A percentile compares a stretch with the other conserved stretches of the same genome.
phyloP scores from a whole-genome alignment of 2,113 vertebrate species.

The Cromileptes altivelis region DNA sequence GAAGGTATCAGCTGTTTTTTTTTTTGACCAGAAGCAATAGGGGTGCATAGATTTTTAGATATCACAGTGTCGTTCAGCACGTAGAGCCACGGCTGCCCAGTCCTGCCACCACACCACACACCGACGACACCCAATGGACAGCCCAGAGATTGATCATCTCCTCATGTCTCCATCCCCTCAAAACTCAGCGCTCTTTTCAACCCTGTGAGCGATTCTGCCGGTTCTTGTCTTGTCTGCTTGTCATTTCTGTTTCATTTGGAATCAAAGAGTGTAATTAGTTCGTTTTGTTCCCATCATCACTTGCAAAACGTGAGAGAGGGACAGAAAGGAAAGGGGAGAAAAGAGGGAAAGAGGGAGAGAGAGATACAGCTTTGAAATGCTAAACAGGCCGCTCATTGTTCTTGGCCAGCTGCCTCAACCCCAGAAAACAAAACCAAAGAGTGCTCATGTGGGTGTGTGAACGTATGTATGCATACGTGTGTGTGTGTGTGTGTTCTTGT shows the following conservation, averaged over 20 bases:
- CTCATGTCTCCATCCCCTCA: neutral
- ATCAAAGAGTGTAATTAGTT: slow-evolving; percentile 66
- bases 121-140: slow-evolving; percentile 1
- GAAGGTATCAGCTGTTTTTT: slow-evolving; percentile 1
- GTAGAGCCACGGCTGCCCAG: neutral
- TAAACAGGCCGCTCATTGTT: slow-evolving; percentile 84
- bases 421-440: slow-evolving; percentile 69
- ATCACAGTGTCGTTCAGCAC: slow-evolving; percentile 22
- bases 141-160: slow-evolving; percentile 4
- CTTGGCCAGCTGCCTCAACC: slow-evolving; percentile 82
- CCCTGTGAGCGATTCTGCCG: slow-evolving; percentile 1
- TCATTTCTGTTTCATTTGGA: slow-evolving; percentile 47
- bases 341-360: slow-evolving; percentile 13
- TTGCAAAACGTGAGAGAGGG: slow-evolving; percentile 41
- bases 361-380: slow-evolving; percentile 82
- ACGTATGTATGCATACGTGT: slow-evolving; percentile 17
- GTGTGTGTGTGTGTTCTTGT: slow-evolving; percentile 24
- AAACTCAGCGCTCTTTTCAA: slow-evolving; percentile 12
- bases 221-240: neutral
- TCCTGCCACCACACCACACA: neutral
- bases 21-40: slow-evolving; percentile 24
- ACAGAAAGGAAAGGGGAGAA: slow-evolving; percentile 36
- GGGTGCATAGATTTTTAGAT: slow-evolving; percentile 25
- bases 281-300: slow-evolving; percentile 64
- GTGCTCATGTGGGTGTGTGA: slow-evolving; percentile 60